Evolutionary conservation across 2,113 vertebrate species (phyloP).

Genomic region (Sinosuthora webbiana): DNA sequence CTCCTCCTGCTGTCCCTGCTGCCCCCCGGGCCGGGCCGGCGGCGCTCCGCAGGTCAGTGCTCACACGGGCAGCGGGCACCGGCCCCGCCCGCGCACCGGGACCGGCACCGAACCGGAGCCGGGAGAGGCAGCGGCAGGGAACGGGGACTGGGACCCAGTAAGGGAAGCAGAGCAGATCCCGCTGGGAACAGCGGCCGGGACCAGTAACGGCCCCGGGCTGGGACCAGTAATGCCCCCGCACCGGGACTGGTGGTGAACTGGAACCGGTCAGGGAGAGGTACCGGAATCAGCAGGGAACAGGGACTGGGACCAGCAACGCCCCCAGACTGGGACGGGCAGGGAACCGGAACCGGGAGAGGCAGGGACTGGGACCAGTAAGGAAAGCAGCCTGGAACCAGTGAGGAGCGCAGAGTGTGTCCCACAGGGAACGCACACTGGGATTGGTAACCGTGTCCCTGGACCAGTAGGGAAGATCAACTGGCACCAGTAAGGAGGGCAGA

Average conservation of each 20-base stretch:
- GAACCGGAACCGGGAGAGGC: background rate
- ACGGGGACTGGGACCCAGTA: background rate
- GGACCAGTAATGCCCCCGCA: background rate
- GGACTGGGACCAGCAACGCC: background rate
- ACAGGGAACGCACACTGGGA: too few relatives aligned
- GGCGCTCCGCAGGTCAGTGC: slow-evolving; percentile 41
- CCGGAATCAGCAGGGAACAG: background rate
- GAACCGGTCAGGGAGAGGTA: background rate
- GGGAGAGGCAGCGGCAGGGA: background rate
- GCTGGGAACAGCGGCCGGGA: background rate
- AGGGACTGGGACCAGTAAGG: background rate
- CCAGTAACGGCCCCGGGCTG: background rate
- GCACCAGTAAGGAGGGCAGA: background rate
- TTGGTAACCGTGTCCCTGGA: too few relatives aligned
- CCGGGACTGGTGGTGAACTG: background rate
- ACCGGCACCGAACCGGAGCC: background rate
- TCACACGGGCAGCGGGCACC: background rate
- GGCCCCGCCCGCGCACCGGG: background rate
- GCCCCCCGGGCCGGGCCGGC: background rate
- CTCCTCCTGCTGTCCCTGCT: slow-evolving; percentile 26
- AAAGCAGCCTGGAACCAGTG: background rate
- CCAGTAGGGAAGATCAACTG: background rate
- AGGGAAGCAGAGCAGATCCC: background rate
- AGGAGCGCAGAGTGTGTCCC: background rate
- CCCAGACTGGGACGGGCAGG: background rate